Conservation (phyloP, 2,888 invertebrate genomes). For the Branchipolynoe longqiensis region DNA sequence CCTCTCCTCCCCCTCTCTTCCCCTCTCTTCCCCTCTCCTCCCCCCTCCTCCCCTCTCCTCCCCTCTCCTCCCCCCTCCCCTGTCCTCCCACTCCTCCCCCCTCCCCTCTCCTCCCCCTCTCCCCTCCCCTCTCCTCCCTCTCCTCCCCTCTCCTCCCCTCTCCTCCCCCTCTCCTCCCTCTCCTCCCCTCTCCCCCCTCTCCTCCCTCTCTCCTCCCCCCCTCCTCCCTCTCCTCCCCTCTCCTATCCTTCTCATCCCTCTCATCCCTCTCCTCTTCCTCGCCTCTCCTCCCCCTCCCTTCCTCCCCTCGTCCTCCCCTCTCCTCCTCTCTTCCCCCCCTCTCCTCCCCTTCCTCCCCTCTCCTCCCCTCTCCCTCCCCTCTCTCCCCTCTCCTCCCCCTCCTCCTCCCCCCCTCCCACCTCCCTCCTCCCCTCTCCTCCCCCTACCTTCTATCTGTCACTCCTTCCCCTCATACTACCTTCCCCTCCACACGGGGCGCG, state of each 20-base stretch:
- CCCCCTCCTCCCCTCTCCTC: background rate
- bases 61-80: background rate
- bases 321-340: background rate
- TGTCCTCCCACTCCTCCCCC: background rate
- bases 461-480: background rate
- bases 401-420: slow-evolving; percentile 29
- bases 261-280: background rate
- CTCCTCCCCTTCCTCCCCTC: slow-evolving; percentile 5
- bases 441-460: background rate
- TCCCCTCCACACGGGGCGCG: no score
- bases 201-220: slow-evolving; percentile 46
- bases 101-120: background rate
- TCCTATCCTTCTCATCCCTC: slow-evolving; percentile 1
- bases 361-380: background rate
- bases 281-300: background rate
- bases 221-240: slow-evolving; percentile 21
- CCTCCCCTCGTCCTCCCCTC: background rate
- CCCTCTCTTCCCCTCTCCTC: slow-evolving; percentile 3
- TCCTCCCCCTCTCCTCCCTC: slow-evolving; percentile 27
- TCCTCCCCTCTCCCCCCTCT: slow-evolving; percentile 30
- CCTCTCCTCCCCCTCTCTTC: background rate
- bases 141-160: slow-evolving; percentile 39
- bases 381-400: slow-evolving; percentile 50
- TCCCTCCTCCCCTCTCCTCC: slow-evolving; percentile 2
- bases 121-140: background rate